Conservation (phyloP, 2,888 invertebrate species). For the Eupithecia subumbrata region DNA sequence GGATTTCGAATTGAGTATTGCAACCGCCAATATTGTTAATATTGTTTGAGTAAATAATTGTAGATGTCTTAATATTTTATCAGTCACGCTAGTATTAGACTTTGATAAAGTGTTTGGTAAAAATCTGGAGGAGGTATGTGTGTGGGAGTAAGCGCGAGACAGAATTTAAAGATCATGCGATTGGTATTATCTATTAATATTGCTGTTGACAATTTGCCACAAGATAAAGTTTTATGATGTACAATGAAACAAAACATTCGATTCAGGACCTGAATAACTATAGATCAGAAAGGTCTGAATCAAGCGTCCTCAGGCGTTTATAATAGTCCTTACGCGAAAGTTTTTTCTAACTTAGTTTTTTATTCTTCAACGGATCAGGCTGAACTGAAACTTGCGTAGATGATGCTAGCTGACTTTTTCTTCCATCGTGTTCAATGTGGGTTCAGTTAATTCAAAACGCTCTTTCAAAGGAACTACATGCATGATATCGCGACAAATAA, state of each 20-base stretch:
- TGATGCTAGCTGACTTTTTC: not conserved
- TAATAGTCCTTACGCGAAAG: not conserved
- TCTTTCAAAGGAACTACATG: not conserved
- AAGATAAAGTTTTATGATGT: not conserved
- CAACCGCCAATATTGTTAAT: not conserved
- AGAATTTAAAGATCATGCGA: constrained; percentile 2
- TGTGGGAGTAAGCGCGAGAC: not conserved
- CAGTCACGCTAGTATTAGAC: constrained; percentile 1
- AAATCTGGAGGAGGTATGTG: not conserved
- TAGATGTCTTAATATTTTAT: not conserved
- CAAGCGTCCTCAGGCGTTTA: not conserved
- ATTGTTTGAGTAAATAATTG: not conserved
- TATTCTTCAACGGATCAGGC: not conserved
- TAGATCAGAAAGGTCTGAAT: not conserved
- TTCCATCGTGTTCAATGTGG: not conserved
- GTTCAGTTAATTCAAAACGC: no score
- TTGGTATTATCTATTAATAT: not conserved
- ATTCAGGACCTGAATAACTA: not conserved
- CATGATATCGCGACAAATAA: not conserved
- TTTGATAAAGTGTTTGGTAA: not conserved
- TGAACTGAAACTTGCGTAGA: not conserved
- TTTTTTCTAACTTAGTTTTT: not conserved
- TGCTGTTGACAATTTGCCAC: not conserved
- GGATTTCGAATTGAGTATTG: not conserved
- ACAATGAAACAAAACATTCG: not conserved